A percentile compares a stretch with the other conserved stretches of the same genome.
Conservation (phyloP, 2,113 vertebrate species). For the Hirundichthys speculiger region DNA sequence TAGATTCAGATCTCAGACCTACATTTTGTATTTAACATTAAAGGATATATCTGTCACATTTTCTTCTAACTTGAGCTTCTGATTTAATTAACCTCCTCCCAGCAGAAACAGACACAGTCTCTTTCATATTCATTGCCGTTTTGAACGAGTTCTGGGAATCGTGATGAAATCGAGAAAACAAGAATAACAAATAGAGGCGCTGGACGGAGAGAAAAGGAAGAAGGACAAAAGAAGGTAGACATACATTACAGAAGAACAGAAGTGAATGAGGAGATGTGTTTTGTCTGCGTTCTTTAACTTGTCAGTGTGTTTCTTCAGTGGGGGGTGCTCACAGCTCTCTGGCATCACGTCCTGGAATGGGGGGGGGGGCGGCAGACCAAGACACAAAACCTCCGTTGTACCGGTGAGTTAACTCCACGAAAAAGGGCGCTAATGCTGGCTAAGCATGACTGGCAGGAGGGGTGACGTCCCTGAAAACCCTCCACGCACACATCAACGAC, state of each 20-base stretch:
- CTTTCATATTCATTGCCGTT: conserved; percentile 57
- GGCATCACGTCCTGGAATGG: conserved; percentile 45
- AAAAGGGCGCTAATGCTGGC: conserved; percentile 77
- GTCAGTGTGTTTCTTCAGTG: conserved; percentile 16
- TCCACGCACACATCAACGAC: conserved; percentile 18
- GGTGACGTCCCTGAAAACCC: conserved; percentile 68
- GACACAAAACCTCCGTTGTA: conserved; percentile 80
- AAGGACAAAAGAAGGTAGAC: not conserved
- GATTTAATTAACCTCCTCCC: too few relatives aligned
- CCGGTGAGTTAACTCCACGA: conserved; percentile 75
- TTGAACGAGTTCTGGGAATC: conserved; percentile 40
- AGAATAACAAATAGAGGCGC: not conserved
- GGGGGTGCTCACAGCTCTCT: conserved; percentile 50
- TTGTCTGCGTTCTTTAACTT: conserved; percentile 8
- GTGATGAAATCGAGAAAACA: not conserved
- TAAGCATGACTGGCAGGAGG: conserved; percentile 84
- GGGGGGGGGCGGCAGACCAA: conserved; percentile 1
- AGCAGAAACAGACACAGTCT: conserved; percentile 22
- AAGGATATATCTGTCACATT: too few relatives aligned
- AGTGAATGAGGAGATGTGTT: conserved; percentile 21
- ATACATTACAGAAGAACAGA: not conserved
- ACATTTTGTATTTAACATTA: too few relatives aligned
- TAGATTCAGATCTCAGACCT: too few relatives aligned
- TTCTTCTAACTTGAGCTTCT: too few relatives aligned
- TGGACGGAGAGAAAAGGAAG: not conserved